A percentile compares a stretch with the other conserved stretches of the same genome.
phyloP scores from a whole-genome alignment of 2,888 invertebrate species.

The Polymixis flavicincta region DNA sequence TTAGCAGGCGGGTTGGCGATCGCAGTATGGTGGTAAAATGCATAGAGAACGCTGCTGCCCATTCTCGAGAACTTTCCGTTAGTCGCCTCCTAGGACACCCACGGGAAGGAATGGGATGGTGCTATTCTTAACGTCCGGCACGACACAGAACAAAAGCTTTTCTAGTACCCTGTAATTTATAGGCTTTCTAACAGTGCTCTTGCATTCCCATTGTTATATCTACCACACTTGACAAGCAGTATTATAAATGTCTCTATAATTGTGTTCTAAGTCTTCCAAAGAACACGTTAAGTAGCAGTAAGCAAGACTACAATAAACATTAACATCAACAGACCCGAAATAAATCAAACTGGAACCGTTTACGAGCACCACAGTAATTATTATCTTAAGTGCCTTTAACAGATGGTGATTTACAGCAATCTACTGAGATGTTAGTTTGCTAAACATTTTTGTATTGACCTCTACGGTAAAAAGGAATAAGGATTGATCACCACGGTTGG shows the following conservation, averaged over 20 bases:
- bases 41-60: too few relatives aligned
- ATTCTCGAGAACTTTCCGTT: too few relatives aligned
- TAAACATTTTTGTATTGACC: not conserved
- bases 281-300: conserved; percentile 8
- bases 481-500: too few relatives aligned
- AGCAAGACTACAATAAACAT: conserved; percentile 23
- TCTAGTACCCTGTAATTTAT: conserved; percentile 9
- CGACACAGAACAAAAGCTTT: too few relatives aligned
- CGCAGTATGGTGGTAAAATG: too few relatives aligned
- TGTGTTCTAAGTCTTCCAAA: conserved; percentile 5
- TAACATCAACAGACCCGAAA: conserved; percentile 23
- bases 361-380: conserved; percentile 48
- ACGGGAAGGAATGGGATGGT: too few relatives aligned
- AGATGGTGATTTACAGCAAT: conserved; percentile 31
- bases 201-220: not conserved
- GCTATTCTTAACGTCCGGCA: too few relatives aligned
- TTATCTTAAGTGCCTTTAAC: conserved; percentile 36
- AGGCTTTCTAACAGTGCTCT: not conserved
- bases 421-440: conserved; percentile 15
- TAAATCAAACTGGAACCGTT: conserved; percentile 45
- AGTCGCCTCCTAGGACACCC: too few relatives aligned
- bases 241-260: not conserved
- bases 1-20: too few relatives aligned
- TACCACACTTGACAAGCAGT: not conserved
- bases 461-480: not conserved